Evolutionary conservation across 2,113 vertebrate genomes (phyloP).

Genomic region (Elanus axillaris): DNA sequence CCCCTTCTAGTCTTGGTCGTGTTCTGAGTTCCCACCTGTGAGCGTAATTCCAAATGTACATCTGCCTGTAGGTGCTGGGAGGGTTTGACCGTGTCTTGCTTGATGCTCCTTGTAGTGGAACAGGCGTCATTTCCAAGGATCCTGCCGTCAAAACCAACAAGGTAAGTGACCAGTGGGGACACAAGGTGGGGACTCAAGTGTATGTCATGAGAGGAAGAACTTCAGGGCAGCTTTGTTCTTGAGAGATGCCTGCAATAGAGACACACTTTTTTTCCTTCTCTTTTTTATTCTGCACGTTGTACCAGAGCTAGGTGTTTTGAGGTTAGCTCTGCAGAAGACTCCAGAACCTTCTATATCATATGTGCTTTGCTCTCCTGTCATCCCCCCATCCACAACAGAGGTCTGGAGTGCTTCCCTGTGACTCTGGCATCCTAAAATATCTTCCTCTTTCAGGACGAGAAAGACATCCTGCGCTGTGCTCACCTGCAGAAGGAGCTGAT

Average conservation of each 20-base stretch:
- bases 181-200: not conserved
- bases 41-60: not conserved
- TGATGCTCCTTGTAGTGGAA: constrained; percentile 95
- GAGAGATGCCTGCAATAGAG: not conserved
- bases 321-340: not conserved
- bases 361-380: not conserved
- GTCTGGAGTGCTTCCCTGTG: not conserved
- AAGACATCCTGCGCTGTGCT: constrained; percentile 86
- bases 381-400: not conserved
- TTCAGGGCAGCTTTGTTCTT: not conserved
- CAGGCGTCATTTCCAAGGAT: constrained; percentile 95
- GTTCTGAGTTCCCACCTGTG: not conserved
- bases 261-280: not conserved
- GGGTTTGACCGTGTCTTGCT: constrained; percentile 94
- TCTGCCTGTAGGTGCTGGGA: constrained; percentile 82
- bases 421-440: not conserved
- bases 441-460: constrained; percentile 77
- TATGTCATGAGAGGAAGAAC: not conserved
- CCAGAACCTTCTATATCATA: not conserved
- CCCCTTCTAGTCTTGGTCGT: not conserved
- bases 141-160: constrained; percentile 95
- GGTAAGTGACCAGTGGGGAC: constrained; percentile 63
- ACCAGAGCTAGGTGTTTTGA: not conserved
- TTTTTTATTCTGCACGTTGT: not conserved
- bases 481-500: constrained; percentile 96